Conservation (phyloP, 2,113 vertebrate genomes). For the Phaethornis superciliosus region DNA sequence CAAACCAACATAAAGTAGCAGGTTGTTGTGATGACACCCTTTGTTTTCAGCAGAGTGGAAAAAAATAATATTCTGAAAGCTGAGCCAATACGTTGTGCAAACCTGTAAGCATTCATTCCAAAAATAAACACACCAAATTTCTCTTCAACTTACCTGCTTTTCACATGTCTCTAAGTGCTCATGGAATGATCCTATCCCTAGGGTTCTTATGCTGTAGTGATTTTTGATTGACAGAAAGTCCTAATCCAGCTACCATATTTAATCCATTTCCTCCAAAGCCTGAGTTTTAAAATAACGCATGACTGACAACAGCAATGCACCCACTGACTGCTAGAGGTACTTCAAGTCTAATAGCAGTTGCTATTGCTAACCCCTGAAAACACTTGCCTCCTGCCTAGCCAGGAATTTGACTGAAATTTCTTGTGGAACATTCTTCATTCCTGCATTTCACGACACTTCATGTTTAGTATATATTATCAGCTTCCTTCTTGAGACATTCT, state of each 20-base stretch:
- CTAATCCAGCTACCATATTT: background rate
- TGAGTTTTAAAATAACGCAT: background rate
- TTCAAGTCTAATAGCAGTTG: background rate
- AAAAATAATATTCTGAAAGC: background rate
- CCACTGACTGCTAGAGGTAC: background rate
- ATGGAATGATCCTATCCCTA: background rate
- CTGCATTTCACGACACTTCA: background rate
- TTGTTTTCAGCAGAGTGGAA: background rate
- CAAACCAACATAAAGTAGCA: background rate
- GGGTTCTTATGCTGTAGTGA: background rate
- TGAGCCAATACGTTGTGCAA: background rate
- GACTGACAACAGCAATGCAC: background rate
- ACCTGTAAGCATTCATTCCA: background rate
- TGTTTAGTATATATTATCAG: background rate
- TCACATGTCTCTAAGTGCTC: background rate
- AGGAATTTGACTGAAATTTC: background rate
- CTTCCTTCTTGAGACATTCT: background rate
- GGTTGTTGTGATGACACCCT: background rate
- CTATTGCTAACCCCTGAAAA: background rate
- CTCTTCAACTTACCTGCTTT: background rate
- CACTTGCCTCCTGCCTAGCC: background rate
- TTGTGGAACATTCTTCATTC: background rate
- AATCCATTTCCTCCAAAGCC: background rate
- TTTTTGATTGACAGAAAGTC: background rate
- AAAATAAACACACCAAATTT: background rate